Evolutionary conservation across 2,797 vertebrate genomes (phyloP).

Genomic region (Sternotherus odoratus): DNA sequence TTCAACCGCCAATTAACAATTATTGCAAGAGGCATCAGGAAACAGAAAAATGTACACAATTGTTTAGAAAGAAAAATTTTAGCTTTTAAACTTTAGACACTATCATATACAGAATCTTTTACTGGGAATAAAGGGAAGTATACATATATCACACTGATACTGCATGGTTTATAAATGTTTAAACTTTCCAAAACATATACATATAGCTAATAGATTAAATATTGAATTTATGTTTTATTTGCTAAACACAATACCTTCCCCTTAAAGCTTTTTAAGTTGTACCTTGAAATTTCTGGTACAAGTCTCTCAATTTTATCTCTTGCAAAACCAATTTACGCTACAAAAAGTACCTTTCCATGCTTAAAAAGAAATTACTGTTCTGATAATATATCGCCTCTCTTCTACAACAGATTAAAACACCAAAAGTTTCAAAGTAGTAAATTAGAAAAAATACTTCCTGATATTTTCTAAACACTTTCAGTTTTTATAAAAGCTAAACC

Average conservation of each 20-base stretch:
- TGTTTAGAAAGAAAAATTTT: rapidly evolving
- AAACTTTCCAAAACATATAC: not conserved
- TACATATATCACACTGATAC: not conserved
- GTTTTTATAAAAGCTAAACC: not conserved
- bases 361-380: not conserved
- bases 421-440: not conserved
- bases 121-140: rapidly evolving
- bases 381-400: not conserved
- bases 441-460: not conserved
- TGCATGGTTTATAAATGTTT: not conserved
- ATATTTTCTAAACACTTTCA: not conserved
- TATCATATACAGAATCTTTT: not conserved
- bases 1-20: not conserved
- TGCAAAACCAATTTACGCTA: not conserved
- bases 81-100: not conserved
- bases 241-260: not conserved
- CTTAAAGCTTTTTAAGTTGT: not conserved
- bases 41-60: not conserved
- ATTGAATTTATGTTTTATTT: not conserved
- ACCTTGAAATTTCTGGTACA: not conserved
- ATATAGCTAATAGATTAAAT: not conserved
- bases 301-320: not conserved
- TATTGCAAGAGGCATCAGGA: not conserved
- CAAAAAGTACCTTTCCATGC: not conserved
- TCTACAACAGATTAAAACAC: not conserved